Percentiles rank a stretch among this genome's conserved stretches.
These are phyloP conservation scores for Rhopalosiphum nymphaeae DNA, from an alignment of 2,888 invertebrate species.

Conservation along the genomic window DNA sequence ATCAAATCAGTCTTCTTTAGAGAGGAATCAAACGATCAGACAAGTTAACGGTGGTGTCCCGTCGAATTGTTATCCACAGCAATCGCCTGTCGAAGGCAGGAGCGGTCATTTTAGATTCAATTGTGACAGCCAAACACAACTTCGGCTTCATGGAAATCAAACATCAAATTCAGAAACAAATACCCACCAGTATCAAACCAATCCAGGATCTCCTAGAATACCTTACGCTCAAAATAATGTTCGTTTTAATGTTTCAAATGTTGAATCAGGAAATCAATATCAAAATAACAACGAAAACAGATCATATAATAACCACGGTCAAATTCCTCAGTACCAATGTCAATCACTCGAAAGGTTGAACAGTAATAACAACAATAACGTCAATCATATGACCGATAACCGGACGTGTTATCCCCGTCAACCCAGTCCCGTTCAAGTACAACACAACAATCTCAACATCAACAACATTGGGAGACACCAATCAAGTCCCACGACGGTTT, in stretches of 20 bases:
- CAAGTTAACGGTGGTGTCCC: neutral
- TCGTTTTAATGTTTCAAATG: constrained; percentile 11
- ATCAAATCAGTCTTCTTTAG: constrained; percentile 60
- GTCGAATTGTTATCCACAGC: constrained; percentile 36
- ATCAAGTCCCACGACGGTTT: neutral
- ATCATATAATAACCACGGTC: constrained; percentile 29
- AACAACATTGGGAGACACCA: constrained; percentile 18
- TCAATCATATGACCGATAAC: constrained; percentile 6
- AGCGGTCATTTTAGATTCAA: constrained; percentile 53
- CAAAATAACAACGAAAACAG: constrained; percentile 52
- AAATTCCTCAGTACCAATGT: constrained; percentile 29
- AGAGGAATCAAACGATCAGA: constrained; percentile 45
- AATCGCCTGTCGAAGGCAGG: constrained; percentile 50
- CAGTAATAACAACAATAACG: neutral
- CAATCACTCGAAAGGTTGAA: constrained; percentile 43
- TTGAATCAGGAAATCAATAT: constrained; percentile 19
- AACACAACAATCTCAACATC: constrained; percentile 16
- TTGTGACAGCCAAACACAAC: constrained; percentile 44
- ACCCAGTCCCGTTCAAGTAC: constrained; percentile 44
- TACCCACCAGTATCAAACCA: constrained; percentile 30
- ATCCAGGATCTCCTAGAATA: constrained; percentile 25
- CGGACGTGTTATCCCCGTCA: constrained; percentile 38
- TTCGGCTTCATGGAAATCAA: constrained; percentile 39
- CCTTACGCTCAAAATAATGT: constrained; percentile 21
- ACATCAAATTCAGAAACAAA: constrained; percentile 27